Base-by-base conservation (phyloP, 2,888 invertebrate genomes). In the Laspeyria flexula region DNA sequence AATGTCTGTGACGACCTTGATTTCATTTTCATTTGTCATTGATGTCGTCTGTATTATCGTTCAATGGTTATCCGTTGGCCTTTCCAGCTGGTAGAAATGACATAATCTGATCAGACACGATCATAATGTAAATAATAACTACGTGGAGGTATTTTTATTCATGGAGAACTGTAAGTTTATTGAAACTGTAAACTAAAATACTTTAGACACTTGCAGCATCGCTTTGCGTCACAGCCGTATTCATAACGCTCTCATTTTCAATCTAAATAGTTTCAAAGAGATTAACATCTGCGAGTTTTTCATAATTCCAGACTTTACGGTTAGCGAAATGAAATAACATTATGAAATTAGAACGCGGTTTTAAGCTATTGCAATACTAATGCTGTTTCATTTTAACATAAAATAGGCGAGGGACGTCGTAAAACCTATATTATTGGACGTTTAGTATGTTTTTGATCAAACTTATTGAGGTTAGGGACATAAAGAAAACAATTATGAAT, bases 1-100 rank as follows among this genome's bases (percentile, higher is more conserved):
- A 85, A 61, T 57, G 72, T 75, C 83, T 87, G 87, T 88, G 81
- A 71, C 88, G 90, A 82, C 90, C 90, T 90, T 89, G 89, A 83
- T 88, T 90, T 90, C 88, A 70, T 80, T 90, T 90, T 90, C 88
- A 77, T 88, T 89, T 67, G 60, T 61, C 70, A 72, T 71, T 62
- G 50, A 55, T 70, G 60, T 66, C 67, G 69, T 61, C 61, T 61
- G 76, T 75, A 23, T 21, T 72, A 74, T 25, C 69, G 74, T 65
- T 77, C 67, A 76, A 74, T 79, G 62, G 49, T 27, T 21, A 33
- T 21, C n/a, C n/a, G n/a, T n/a, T n/a, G n/a, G n/a, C n/a, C n/a
- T n/a, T n/a, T n/a, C n/a, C n/a, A 44, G 47, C 65, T 65, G 70
- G 75, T 72, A 71, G 66, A 70, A 75, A 67, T 86, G 80, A 84